phyloP scores from a whole-genome alignment of 2,888 invertebrate genomes.

The Rugalucina vietnamica region DNA sequence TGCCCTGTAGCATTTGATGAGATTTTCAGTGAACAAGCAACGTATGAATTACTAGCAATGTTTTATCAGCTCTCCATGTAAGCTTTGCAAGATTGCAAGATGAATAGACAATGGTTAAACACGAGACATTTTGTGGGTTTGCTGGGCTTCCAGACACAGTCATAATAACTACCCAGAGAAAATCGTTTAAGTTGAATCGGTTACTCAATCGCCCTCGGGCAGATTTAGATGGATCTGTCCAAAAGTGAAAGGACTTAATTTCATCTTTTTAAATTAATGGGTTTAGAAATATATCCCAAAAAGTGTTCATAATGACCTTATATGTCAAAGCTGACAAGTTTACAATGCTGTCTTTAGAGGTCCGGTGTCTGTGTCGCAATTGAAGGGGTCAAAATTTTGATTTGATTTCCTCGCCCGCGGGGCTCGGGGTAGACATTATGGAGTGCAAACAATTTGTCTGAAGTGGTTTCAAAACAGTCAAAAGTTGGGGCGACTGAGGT shows the following conservation, averaged over 20 bases:
- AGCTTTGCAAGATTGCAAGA: too few species aligned
- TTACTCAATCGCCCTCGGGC: slow-evolving; percentile 60
- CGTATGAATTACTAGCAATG: too few species aligned
- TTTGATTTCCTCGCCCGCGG: not conserved
- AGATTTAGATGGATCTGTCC: slow-evolving; percentile 39
- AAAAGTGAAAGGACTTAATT: slow-evolving; percentile 63
- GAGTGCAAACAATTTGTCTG: not conserved
- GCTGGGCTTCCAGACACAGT: too few species aligned
- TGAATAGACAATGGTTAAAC: too few species aligned
- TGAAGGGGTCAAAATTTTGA: not conserved
- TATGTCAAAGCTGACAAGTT: slow-evolving; percentile 58
- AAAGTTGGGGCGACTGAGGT: not conserved
- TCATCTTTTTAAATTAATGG: slow-evolving; percentile 67
- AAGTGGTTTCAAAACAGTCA: not conserved
- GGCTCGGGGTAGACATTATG: not conserved
- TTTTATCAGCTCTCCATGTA: too few species aligned
- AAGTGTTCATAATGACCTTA: slow-evolving; percentile 60
- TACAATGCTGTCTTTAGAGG: slow-evolving; percentile 52
- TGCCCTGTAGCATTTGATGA: too few species aligned
- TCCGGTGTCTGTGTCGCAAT: slow-evolving; percentile 53
- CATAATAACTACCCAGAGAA: slow-evolving; percentile 52
- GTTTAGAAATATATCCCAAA: slow-evolving; percentile 63
- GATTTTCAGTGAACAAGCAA: too few species aligned
- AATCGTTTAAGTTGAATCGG: slow-evolving; percentile 64
- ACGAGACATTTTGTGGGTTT: too few species aligned